Conservation (phyloP, 1,140 invertebrate genomes). For the Ceratina calcarata region DNA sequence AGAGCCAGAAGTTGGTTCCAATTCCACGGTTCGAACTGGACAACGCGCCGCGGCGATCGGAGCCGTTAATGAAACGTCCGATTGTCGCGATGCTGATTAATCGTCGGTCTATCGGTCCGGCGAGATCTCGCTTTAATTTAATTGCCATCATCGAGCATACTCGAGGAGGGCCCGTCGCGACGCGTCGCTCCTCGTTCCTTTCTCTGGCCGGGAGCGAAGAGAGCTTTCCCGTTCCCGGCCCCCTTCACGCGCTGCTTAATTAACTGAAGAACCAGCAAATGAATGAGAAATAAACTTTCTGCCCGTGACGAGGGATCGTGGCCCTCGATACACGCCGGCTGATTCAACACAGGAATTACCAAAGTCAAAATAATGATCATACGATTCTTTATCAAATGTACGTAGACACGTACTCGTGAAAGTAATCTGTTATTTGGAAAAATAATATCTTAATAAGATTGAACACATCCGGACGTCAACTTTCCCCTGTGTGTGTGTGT, state of each 20-base stretch:
- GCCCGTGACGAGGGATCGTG: slow-evolving; percentile 3
- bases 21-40: neutral
- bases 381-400: no score
- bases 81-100: slow-evolving; percentile 75
- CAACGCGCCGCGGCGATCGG: neutral
- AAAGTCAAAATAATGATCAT: no score
- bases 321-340: neutral
- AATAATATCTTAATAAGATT: no score
- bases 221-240: neutral
- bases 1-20: slow-evolving; percentile 32
- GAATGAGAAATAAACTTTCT: slow-evolving; percentile 38
- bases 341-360: slow-evolving; percentile 1
- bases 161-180: slow-evolving; percentile 10
- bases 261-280: slow-evolving; percentile 35
- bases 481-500: no score
- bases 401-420: no score
- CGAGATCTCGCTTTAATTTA: slow-evolving; percentile 73
- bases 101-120: slow-evolving; percentile 69
- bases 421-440: no score
- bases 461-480: no score
- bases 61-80: slow-evolving; percentile 74
- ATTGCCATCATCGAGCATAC: slow-evolving; percentile 68
- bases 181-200: neutral
- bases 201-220: slow-evolving; percentile 1
- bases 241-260: slow-evolving; percentile 36